phyloP scores from a whole-genome alignment of 2,113 vertebrate species.

The Malurus elegans region DNA sequence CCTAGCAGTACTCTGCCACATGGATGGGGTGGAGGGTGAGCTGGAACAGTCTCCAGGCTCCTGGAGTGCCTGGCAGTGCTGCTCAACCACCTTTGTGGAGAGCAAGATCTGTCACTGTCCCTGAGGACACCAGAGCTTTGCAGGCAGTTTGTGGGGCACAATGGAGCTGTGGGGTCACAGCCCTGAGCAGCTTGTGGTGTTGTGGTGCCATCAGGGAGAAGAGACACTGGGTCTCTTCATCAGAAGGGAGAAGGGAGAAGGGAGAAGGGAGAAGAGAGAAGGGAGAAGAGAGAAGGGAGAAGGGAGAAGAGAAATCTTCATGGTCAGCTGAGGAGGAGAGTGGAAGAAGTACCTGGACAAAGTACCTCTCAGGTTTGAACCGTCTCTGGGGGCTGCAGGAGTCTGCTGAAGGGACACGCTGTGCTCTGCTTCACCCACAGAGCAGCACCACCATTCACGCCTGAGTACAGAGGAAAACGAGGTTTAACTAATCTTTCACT shows the following conservation, averaged over 20 bases:
- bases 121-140: background rate
- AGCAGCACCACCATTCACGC: background rate
- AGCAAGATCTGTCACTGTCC: background rate
- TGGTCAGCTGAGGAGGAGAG: background rate
- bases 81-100: background rate
- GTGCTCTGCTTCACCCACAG: background rate
- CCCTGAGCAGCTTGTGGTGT: too few relatives aligned
- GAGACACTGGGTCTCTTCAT: background rate
- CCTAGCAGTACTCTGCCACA: background rate
- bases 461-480: background rate
- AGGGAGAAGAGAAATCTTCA: background rate
- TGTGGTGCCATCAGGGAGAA: background rate
- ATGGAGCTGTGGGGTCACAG: background rate
- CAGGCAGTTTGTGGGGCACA: rapidly evolving
- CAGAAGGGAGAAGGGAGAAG: too few relatives aligned
- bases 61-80: background rate
- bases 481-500: background rate
- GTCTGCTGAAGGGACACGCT: background rate
- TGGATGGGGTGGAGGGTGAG: rapidly evolving
- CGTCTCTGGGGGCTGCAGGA: rapidly evolving
- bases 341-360: background rate
- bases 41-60: background rate
- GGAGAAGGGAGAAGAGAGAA: too few relatives aligned
- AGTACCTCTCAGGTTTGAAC: rapidly evolving
- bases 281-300: too few relatives aligned